Evolutionary conservation across 2,113 vertebrate species (phyloP).

Genomic region (Sander vitreus): DNA sequence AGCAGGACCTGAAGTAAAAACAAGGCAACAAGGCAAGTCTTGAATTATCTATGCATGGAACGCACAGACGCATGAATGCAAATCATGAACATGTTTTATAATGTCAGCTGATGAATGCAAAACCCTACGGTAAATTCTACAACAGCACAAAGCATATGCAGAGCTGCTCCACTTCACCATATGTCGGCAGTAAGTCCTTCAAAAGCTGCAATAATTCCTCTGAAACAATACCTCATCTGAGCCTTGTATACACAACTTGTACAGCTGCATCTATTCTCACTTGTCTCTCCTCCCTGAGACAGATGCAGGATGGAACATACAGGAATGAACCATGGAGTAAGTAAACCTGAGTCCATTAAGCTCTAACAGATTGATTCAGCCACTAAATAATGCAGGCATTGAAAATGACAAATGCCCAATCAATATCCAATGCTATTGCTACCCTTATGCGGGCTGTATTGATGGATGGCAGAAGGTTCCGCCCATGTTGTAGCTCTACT

Average conservation of each 20-base stretch:
- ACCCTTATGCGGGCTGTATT: constrained; percentile 38
- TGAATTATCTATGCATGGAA: constrained; percentile 48
- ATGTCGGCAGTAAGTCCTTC: constrained; percentile 49
- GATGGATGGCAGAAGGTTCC: constrained; percentile 36
- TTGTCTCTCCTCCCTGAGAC: constrained; percentile 28
- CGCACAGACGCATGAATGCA: constrained; percentile 34
- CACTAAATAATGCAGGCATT: constrained; percentile 78
- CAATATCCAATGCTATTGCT: constrained; percentile 69
- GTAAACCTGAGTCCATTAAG: constrained; percentile 81
- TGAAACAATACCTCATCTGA: constrained; percentile 39
- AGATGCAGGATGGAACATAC: constrained; percentile 54
- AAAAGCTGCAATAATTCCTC: constrained; percentile 32
- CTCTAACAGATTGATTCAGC: constrained; percentile 69
- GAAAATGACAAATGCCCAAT: constrained; percentile 72
- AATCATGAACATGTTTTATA: constrained; percentile 52
- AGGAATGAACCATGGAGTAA: constrained; percentile 72
- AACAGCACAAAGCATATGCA: constrained; percentile 25
- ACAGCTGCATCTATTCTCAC: constrained; percentile 42
- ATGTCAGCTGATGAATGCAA: constrained; percentile 33
- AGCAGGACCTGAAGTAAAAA: constrained; percentile 18
- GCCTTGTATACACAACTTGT: constrained; percentile 18
- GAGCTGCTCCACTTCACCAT: constrained; percentile 28
- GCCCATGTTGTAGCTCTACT: constrained; percentile 29
- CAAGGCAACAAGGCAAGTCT: constrained; percentile 13
- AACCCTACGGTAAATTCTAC: constrained; percentile 9